Percentiles rank a stretch among this genome's conserved stretches.
These are phyloP conservation scores for Poeciliopsis gracilis DNA, from an alignment of 2,797 vertebrate species.

Conservation along the genomic window DNA sequence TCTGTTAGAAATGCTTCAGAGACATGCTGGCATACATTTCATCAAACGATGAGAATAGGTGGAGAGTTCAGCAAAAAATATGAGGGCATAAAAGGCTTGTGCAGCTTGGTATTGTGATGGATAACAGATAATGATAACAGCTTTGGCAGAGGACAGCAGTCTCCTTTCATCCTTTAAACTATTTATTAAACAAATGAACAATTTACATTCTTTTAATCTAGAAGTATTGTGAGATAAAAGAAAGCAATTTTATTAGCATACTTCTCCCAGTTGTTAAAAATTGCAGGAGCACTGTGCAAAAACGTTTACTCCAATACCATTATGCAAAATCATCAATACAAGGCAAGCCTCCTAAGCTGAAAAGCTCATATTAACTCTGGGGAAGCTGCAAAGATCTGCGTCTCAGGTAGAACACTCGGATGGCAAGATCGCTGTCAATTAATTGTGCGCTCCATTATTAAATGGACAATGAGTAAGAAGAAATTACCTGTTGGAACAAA, in stretches of 20 bases:
- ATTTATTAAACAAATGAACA: constrained; percentile 28
- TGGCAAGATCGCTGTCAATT: background rate
- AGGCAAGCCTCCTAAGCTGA: background rate
- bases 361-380: background rate
- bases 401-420: background rate
- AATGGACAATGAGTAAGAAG: background rate
- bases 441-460: background rate
- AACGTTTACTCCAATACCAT: background rate
- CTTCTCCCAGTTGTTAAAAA: background rate
- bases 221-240: background rate
- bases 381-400: background rate
- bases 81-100: background rate
- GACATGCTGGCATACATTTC: background rate
- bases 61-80: background rate
- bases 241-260: background rate
- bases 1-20: background rate
- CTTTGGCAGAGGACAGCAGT: background rate
- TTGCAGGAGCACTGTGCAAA: background rate
- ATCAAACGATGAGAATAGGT: background rate
- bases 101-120: background rate
- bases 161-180: background rate
- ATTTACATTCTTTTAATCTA: background rate
- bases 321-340: background rate
- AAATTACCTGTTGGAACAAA: background rate
- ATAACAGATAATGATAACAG: background rate